Evolutionary conservation across 2,797 vertebrate species (phyloP).

Genomic region (Mastacembelus armatus): DNA sequence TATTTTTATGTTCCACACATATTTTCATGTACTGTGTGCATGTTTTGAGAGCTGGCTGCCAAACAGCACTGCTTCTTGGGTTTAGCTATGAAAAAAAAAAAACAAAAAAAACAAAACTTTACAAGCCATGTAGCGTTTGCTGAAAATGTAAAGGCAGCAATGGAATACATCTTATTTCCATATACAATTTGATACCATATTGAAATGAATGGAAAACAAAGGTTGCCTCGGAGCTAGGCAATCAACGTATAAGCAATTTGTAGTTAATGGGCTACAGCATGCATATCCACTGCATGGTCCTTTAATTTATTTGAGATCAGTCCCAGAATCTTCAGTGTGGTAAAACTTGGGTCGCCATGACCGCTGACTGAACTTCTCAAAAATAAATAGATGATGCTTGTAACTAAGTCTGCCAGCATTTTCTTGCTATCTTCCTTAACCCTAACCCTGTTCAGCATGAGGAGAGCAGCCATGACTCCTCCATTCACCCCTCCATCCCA

Average conservation of each 20-base stretch:
- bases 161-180: too few relatives aligned
- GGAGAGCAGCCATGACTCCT: slow-evolving; percentile 39
- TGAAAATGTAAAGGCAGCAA: too few relatives aligned
- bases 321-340: slow-evolving; percentile 11
- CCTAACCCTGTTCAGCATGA: slow-evolving; percentile 38
- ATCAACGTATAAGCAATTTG: neutral
- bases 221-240: too few relatives aligned
- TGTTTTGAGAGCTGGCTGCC: too few relatives aligned
- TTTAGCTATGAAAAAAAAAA: too few relatives aligned
- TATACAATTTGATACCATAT: too few relatives aligned
- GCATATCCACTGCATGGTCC: neutral
- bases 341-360: slow-evolving; percentile 37
- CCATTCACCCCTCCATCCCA: slow-evolving; percentile 51
- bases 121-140: too few relatives aligned
- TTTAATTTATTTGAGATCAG: slow-evolving; percentile 16
- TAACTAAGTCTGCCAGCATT: slow-evolving; percentile 23
- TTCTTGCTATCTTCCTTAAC: slow-evolving; percentile 34
- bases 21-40: too few relatives aligned
- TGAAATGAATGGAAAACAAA: too few relatives aligned
- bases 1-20: too few relatives aligned
- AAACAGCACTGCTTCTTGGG: too few relatives aligned
- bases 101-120: too few relatives aligned
- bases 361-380: slow-evolving; percentile 49
- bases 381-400: slow-evolving; percentile 49
- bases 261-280: slow-evolving; percentile 7